A percentile compares a stretch with the other conserved stretches of the same genome.
These are phyloP conservation scores for Microctonus brassicae DNA, from an alignment of 2,888 invertebrate genomes.

Conservation along the genomic window DNA sequence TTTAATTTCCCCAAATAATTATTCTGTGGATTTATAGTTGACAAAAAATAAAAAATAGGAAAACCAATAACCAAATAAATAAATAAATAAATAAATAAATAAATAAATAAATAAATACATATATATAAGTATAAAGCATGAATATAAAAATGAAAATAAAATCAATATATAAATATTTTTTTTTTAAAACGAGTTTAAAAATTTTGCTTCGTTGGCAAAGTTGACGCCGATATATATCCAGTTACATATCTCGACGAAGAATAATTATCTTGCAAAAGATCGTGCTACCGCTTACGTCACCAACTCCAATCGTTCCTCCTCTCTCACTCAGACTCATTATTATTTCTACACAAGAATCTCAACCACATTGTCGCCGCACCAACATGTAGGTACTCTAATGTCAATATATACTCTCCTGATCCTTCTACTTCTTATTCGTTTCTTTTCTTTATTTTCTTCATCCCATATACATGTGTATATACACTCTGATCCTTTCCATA, in stretches of 20 bases:
- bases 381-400: neutral
- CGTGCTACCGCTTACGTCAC: slow-evolving; percentile 43
- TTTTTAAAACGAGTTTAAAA: slow-evolving; percentile 1
- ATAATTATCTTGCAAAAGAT: slow-evolving; percentile 24
- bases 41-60: neutral
- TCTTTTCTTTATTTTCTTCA: slow-evolving; percentile 6
- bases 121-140: too few species aligned
- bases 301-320: slow-evolving; percentile 20
- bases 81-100: neutral
- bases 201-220: neutral
- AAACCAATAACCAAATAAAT: neutral
- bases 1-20: slow-evolving; percentile 3
- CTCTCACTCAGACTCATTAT: neutral
- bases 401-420: slow-evolving; percentile 18
- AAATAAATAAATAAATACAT: neutral
- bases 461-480: slow-evolving; percentile 4
- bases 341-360: neutral
- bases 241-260: slow-evolving; percentile 16
- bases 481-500: slow-evolving; percentile 45
- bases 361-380: neutral
- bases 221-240: slow-evolving; percentile 10
- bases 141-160: too few species aligned
- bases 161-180: neutral
- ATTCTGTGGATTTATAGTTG: neutral
- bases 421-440: slow-evolving; percentile 4